phyloP scores from a whole-genome alignment of 2,797 vertebrate species.

The Pachyuromys duprasi region DNA sequence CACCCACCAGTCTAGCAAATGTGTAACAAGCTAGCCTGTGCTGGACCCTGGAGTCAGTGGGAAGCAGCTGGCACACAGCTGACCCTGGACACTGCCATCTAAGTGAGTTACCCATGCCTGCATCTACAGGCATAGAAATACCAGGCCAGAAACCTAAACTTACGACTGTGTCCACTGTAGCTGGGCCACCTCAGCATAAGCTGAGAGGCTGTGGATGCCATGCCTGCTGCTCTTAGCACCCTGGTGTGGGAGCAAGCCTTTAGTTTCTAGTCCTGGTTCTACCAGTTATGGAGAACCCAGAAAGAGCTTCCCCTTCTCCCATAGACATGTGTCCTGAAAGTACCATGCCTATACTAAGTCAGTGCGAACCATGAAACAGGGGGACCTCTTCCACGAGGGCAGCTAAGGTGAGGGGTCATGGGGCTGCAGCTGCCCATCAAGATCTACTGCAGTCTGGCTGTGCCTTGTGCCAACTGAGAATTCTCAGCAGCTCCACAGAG shows the following conservation, averaged over 20 bases:
- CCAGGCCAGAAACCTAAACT: background rate
- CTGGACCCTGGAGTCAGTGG: background rate
- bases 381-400: background rate
- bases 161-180: background rate
- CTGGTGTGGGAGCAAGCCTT: background rate
- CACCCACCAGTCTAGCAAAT: background rate
- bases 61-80: background rate
- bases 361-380: background rate
- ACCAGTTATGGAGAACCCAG: background rate
- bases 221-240: background rate
- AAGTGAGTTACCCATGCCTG: too few relatives aligned
- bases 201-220: background rate
- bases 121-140: background rate
- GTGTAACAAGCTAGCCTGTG: background rate
- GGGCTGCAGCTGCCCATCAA: background rate
- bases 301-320: background rate
- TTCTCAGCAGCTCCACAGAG: background rate
- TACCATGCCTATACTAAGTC: accelerated
- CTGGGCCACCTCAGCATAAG: too few relatives aligned
- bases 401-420: background rate
- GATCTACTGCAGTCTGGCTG: background rate
- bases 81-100: background rate
- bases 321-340: background rate
- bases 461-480: background rate
- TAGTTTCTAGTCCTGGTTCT: background rate